These are phyloP conservation scores for Diplazon laetatorius DNA, from an alignment of 2,888 invertebrate genomes.

Conservation along the genomic window DNA sequence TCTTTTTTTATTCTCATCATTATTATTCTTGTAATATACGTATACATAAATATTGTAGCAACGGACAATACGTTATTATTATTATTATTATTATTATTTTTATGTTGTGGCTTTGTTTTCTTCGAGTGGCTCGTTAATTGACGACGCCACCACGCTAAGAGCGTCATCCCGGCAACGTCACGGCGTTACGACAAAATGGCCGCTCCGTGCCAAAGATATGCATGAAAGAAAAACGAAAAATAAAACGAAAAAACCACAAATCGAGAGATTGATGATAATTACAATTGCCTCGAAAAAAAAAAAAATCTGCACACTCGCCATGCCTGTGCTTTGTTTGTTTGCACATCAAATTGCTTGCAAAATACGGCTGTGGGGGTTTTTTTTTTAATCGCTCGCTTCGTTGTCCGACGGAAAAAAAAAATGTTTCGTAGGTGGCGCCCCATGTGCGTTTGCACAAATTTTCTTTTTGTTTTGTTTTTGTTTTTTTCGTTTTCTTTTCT, in stretches of 20 bases:
- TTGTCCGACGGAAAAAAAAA: not conserved
- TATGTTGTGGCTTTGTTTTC: not conserved
- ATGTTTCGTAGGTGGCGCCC: not conserved
- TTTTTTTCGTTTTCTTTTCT: conserved; percentile 11
- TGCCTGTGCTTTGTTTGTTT: conserved; percentile 31
- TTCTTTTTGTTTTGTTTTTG: not conserved
- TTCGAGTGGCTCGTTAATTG: conserved; percentile 4
- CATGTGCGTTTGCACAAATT: not conserved
- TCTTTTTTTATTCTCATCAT: not conserved
- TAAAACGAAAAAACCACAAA: not conserved
- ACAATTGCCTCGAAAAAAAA: not conserved
- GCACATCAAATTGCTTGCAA: conserved; percentile 6
- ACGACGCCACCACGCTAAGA: conserved; percentile 16
- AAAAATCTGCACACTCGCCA: not conserved
- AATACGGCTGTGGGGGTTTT: conserved; percentile 16
- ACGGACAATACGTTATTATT: not conserved
- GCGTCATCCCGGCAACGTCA: conserved; percentile 3
- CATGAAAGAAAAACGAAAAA: not conserved
- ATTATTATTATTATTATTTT: not conserved
- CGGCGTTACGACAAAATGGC: conserved; percentile 40
- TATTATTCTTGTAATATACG: conserved; percentile 55
- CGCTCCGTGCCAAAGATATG: conserved; percentile 45
- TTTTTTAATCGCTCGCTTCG: too few relatives aligned
- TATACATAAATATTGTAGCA: conserved; percentile 39
- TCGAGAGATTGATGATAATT: not conserved